Evolutionary conservation across 2,797 vertebrate genomes (phyloP), one percentile per base, ranked within the genome.

Genomic region (Muscicapa comitata): DNA sequence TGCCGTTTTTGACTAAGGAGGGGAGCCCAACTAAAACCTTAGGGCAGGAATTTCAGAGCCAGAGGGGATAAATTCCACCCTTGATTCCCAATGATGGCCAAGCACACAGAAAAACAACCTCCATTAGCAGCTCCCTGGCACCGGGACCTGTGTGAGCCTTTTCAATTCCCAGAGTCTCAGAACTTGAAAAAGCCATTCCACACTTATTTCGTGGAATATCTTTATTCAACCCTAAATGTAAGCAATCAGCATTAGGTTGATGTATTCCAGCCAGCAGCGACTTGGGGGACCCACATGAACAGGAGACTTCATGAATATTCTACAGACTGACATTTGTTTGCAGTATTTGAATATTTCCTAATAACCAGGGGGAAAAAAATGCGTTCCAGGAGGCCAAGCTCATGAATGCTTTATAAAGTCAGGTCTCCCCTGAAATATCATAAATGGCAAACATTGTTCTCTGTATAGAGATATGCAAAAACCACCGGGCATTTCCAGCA

Each of bases 241-340:
- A 2, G 43, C 88, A 92, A 96, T 95, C 96, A 96, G 93, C 94
- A 94, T 95, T 94, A 94, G 90, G 79, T 50, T 93, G 93, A 96
- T 91, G 65, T 93, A 93, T 96, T 95, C 92, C 92, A 94, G 92
- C 94, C 96, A 93, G 90, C 95, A 93, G 95, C 8, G 24, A 91
- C 87, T 91, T 95, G 91, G 78, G 96, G 91, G 95, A 96, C 79
- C 6, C 4, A 86, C 90, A 86, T 7, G 58, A 95, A 76, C 82
- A 55, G 93, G 85, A 96, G 93, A 91, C 72, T 90, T 96, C 91
- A 96, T 96, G 93, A 95, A 96, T 96, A 96, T 96, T 96, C 91
- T 58, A 53, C 73, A 88, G 88, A 66, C 93, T 88, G 95, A 94
- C 93, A 93, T 95, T 95, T 93, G 94, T 94, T 96, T 95, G 90